These are phyloP conservation scores for Chironomus riparius DNA, from an alignment of 2,888 invertebrate genomes.

Conservation along the genomic window DNA sequence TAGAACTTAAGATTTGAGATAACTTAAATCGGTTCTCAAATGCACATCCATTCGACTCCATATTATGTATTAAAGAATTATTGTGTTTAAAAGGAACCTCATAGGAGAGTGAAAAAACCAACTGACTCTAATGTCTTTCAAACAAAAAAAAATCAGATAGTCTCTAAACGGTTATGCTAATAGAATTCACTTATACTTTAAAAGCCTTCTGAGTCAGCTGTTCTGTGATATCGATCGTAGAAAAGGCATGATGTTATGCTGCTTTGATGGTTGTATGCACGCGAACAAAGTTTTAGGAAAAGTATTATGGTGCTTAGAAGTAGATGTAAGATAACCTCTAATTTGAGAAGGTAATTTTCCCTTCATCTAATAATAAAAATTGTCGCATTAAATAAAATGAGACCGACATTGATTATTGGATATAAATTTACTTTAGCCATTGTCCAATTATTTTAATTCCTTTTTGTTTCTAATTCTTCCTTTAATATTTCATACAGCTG, in stretches of 20 bases:
- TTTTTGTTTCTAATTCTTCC: no score
- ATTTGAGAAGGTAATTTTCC: not conserved
- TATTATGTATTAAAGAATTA: not conserved
- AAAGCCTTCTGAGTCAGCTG: conserved; percentile 20
- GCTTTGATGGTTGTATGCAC: not conserved
- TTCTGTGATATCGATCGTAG: conserved; percentile 19
- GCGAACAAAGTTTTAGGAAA: not conserved
- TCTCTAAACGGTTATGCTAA: conserved; percentile 7
- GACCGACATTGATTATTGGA: no score
- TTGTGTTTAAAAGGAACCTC: no score
- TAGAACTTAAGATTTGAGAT: not conserved
- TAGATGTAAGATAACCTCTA: not conserved
- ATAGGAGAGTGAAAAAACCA: not conserved
- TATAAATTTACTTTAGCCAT: no score
- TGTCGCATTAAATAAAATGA: no score
- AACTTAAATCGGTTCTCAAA: not conserved
- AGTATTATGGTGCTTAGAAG: not conserved
- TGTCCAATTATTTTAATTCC: no score
- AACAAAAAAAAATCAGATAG: not conserved
- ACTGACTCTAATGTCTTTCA: not conserved
- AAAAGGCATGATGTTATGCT: not conserved
- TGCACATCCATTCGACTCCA: not conserved
- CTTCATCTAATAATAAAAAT: no score
- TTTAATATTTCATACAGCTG: not conserved
- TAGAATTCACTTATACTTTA: not conserved